These are phyloP conservation scores for Caenorhabditis sp. DNA, from an alignment of 2,888 invertebrate genomes.

Conservation along the genomic window DNA sequence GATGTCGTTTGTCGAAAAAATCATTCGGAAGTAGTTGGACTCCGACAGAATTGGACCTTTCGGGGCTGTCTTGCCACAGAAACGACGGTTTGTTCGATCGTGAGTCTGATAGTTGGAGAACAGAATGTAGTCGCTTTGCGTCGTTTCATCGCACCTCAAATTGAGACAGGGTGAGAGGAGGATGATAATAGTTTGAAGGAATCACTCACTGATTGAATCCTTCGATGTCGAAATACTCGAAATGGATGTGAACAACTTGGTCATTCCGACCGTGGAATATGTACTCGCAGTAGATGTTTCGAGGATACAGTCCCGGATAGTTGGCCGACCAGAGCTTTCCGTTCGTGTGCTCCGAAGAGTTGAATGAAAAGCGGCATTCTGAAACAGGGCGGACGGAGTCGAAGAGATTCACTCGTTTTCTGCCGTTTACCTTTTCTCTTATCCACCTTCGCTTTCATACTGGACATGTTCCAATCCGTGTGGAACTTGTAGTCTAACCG, in stretches of 20 bases:
- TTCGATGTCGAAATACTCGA: constrained; percentile 93
- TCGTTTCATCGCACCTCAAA: constrained; percentile 89
- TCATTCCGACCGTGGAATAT: constrained; percentile 86
- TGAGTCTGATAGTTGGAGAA: constrained; percentile 94
- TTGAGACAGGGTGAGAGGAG: neutral
- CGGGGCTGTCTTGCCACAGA: constrained; percentile 85
- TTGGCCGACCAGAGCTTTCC: constrained; percentile 86
- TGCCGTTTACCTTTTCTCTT: constrained; percentile 59
- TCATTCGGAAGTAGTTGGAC: constrained; percentile 89
- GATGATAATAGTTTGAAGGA: neutral
- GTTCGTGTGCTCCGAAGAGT: constrained; percentile 87
- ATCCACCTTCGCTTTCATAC: constrained; percentile 65
- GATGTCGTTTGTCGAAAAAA: constrained; percentile 93
- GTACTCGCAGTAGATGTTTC: constrained; percentile 92
- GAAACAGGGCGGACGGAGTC: constrained; percentile 37
- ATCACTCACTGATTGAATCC: constrained; percentile 91
- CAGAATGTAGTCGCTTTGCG: constrained; percentile 95
- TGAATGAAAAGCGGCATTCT: constrained; percentile 89
- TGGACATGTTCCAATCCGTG: constrained; percentile 67
- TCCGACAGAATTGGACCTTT: constrained; percentile 65
- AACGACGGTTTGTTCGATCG: constrained; percentile 90
- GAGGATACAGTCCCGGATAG: constrained; percentile 90
- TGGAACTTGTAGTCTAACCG: constrained; percentile 67
- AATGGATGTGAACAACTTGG: constrained; percentile 84
- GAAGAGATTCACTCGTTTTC: neutral